A percentile compares a stretch with the other conserved stretches of the same genome.
Evolutionary conservation across 1,140 invertebrate genomes (phyloP).

Genomic region (Zeugodacus cucurbitae): DNA sequence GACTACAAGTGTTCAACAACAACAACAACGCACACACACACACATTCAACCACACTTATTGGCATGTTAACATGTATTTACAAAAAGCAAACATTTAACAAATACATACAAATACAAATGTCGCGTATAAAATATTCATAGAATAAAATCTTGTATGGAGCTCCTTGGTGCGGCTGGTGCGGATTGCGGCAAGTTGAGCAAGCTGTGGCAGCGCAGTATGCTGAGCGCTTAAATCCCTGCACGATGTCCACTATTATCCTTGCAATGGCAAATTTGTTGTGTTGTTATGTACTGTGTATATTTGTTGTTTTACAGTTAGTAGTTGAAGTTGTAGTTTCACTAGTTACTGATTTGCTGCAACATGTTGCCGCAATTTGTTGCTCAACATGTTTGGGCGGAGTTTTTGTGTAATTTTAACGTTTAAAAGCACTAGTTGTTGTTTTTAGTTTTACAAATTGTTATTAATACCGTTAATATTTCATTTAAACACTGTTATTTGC

Average conservation of each 20-base stretch:
- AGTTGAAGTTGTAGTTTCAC: not conserved
- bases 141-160: not conserved
- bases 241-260: not conserved
- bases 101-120: not conserved
- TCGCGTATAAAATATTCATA: not conserved
- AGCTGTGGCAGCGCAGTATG: not conserved
- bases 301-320: not conserved
- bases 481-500: not conserved
- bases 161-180: not conserved
- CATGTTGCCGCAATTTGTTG: not conserved
- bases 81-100: not conserved
- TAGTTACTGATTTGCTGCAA: not conserved
- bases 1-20: not conserved
- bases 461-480: not conserved
- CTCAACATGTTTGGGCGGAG: not conserved
- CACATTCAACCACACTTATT: not conserved
- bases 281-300: not conserved
- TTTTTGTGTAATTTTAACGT: not conserved
- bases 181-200: not conserved
- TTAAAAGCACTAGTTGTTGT: not conserved
- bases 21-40: not conserved
- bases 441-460: not conserved
- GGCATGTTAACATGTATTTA: slow-evolving; percentile 7
- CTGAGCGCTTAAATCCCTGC: not conserved
- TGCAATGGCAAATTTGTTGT: not conserved